Evolutionary conservation across 2,888 invertebrate genomes (phyloP).

Genomic region (Ochlodes sylvanus): DNA sequence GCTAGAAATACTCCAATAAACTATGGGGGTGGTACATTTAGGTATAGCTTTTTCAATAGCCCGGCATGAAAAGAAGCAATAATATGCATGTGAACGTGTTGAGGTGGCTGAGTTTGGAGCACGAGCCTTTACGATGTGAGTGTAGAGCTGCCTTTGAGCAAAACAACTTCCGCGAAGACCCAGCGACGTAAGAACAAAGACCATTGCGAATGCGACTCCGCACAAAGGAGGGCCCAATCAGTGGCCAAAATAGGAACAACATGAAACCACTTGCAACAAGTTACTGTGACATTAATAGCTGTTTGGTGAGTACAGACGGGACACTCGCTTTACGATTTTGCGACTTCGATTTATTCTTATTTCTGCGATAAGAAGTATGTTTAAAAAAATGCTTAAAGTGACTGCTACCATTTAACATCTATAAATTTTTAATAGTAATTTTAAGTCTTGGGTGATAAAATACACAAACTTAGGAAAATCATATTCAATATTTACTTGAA

Average conservation of each 20-base stretch:
- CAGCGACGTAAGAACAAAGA: constrained; percentile 7
- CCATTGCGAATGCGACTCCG: not conserved
- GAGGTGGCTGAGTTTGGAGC: not conserved
- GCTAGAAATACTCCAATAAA: too few relatives aligned
- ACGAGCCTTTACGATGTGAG: not conserved
- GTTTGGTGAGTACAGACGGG: constrained; percentile 2
- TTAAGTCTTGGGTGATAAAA: too few relatives aligned
- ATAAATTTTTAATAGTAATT: too few relatives aligned
- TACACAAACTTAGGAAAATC: too few relatives aligned
- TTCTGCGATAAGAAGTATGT: too few relatives aligned
- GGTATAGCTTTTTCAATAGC: not conserved
- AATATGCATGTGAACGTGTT: not conserved
- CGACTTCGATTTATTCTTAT: not conserved
- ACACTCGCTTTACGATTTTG: not conserved
- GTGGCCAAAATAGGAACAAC: constrained; percentile 27
- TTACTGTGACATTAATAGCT: constrained; percentile 28
- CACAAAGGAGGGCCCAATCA: constrained; percentile 11
- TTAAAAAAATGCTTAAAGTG: too few relatives aligned
- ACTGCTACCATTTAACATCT: too few relatives aligned
- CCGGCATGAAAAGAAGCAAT: not conserved
- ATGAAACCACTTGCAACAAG: constrained; percentile 23
- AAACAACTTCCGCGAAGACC: constrained; percentile 13
- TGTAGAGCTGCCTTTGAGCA: not conserved
- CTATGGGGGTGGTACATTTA: too few relatives aligned
- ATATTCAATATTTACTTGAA: too few relatives aligned